phyloP scores from a whole-genome alignment of 2,113 vertebrate genomes.

The Cnemophilus loriae region DNA sequence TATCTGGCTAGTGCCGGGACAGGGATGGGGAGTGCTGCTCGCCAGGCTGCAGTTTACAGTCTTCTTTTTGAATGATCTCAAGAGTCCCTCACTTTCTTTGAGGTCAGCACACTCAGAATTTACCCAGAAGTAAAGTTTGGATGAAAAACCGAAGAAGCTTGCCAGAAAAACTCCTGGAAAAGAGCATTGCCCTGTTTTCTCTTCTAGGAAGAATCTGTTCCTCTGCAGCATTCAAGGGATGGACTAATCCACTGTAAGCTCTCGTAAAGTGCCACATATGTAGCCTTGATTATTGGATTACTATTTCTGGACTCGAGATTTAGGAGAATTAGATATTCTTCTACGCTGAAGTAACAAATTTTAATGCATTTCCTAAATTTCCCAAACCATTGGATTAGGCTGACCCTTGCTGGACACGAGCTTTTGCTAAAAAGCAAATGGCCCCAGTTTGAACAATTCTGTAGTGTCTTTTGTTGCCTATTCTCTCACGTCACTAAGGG shows the following conservation, averaged over 20 bases:
- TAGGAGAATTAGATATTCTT: neutral
- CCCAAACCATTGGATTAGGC: neutral
- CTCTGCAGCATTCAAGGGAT: neutral
- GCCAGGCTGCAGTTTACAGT: neutral
- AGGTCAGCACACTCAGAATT: neutral
- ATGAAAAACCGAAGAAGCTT: neutral
- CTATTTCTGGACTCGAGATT: neutral
- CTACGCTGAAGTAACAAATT: neutral
- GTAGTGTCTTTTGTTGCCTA: neutral
- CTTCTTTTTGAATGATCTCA: neutral
- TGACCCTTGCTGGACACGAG: neutral
- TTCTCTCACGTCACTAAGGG: neutral
- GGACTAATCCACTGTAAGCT: neutral
- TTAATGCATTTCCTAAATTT: neutral
- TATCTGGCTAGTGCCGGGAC: neutral
- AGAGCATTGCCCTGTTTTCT: neutral
- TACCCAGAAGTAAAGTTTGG: neutral
- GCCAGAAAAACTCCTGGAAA: neutral
- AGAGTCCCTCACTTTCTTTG: neutral
- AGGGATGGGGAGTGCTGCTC: neutral
- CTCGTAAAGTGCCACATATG: fast-evolving
- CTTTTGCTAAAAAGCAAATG: neutral
- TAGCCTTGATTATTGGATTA: neutral
- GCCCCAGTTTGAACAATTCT: neutral
- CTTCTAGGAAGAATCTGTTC: neutral